Base-by-base conservation (phyloP, 2,888 invertebrate genomes). In the Acleris emargana region DNA sequence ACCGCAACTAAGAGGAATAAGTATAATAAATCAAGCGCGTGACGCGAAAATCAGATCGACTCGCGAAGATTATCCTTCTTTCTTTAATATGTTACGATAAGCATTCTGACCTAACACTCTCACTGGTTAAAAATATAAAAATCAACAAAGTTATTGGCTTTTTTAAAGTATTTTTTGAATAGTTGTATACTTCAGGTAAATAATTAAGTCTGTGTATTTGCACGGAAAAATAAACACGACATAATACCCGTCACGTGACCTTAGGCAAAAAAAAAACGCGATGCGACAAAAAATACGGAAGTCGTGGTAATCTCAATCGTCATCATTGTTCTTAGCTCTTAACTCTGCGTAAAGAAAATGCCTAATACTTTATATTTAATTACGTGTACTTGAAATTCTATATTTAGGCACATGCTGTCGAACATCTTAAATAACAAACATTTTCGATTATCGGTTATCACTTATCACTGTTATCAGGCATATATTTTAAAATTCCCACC, bases 251-350 rank as follows among this genome's bases (percentile, higher is more conserved):
- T 70, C 67, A 72, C 70, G 68, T 67, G 64, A 64, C 67, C 59
- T 71, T 68, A 73, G 72, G 70, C 72, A 73, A 69, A 57, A 60
- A 67, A 73, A 69, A 57, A 60, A 67, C 68, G 58, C 62, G 68
- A 73, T 64, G 60, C 69, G 68, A 74, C 73, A 78, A 77, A 78
- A 77, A 79, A 73, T 73, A 61, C 74, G 80, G 78, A 79, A 79
- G 75, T 62, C 67, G 70, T 68, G 67, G 60, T 63, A 47, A 61
- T 53, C 22, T 52, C 25, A 45, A 57, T 47, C 25, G 32, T 61
- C 45, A 47, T 61, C 25, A 52, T 59, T 43, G 25, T 60, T 43
- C 43, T 43, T 28, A 43, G 49, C 47, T 28, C 45, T 49, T 18
- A 45, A 17, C 45, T 45, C 17, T 45, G 45, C 6, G 7, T 17